Base-by-base conservation (phyloP, 1,140 invertebrate genomes). In the Polyergus mexicanus region DNA sequence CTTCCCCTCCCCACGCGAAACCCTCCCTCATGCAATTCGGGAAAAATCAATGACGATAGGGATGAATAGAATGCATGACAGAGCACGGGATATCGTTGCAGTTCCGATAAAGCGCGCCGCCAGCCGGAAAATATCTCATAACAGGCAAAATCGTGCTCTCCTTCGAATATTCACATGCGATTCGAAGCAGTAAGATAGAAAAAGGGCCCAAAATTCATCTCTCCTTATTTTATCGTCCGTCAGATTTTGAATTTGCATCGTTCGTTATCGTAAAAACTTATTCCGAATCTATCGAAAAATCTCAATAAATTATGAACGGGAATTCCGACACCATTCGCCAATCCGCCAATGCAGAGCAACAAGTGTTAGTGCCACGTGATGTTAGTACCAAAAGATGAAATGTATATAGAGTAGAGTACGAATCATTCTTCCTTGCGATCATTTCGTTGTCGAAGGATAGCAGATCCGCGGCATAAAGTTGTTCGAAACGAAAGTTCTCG, bases 1-100 rank as follows among this genome's bases (percentile, higher is more conserved):
- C 35, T 22, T 41, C 22, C 56, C 16, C n/a, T 22, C 62, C 44
- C 13, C 13, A 25, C 63, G 77, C 47, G 16, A 51, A 32, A 58
- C 13, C 38, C 13, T 11, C n/a, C 7, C 65, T 56, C 86, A 32
- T 65, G 13, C 66, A 58, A 74, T 35, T n/a, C 62, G 32, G 54
- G 47, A 16, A 51, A 81, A 89, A 89, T 74, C 81, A 85, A 28
- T 66, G 56, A 32, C 16, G 72, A 28, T 22, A 51, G 28, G 75
- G 58, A 65, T 32, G 58, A 88, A 72, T 47, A 41, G 41, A 63
- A 47, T 51, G 32, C 22, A 44, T 8, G 54, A 19, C 35, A 56
- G 32, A 51, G 51, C 35, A 54, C 5, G n/a, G 25, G 65, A 86
- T 81, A 81, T 69, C 63, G 72, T 51, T 8, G 54, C 25, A 35